Base-by-base conservation (phyloP, 2,113 vertebrate genomes). In the Todiramphus chloris region DNA sequence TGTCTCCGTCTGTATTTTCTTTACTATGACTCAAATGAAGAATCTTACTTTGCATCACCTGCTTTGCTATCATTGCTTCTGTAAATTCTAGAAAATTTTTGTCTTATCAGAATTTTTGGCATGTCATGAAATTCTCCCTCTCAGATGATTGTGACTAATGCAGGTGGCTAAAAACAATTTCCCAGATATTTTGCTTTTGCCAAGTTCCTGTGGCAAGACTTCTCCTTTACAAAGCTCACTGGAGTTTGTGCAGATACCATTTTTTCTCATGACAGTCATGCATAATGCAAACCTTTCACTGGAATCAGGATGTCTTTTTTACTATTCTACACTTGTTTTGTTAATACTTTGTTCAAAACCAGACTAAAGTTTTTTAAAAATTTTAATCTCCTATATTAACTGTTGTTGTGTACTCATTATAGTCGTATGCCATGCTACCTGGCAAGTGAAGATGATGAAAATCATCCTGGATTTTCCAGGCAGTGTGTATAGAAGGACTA, bases 1-100 rank as follows among this genome's bases (percentile, higher is more conserved):
- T 97, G 93, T 93, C 95, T 94, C 87, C 88, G 35, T 97, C 43
- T 88, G 30, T 92, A 83, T 66, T 77, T 83, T 94, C 78, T 90
- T 91, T 80, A 27, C 37, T 86, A 62, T 37, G 10, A 70, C 7
- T 69, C 27, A 44, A 37, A 43, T 53, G 27, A 58, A 73, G 80
- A 7, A 11, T 3, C 28, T 28, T 62, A 43, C 24, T 89, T 69
- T 66, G 2, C 23, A 55, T 63, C 21, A 66, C 24, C 59, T 91
- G 39, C 20, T 80, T 55, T 62, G 27, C 28, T 83, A 37, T 6
- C 10, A 74, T n/a, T 55, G 35, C 2, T 59, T 67, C 23, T 3
- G 1, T 62, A 43, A 90, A 86, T 33, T 79, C 12, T 31, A 78
- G 21, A 3, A 51, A 50, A 30, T 83, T 92, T 88, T 23, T 84